Conservation (phyloP, 1,140 invertebrate genomes). For the Chlorops oryzae region DNA sequence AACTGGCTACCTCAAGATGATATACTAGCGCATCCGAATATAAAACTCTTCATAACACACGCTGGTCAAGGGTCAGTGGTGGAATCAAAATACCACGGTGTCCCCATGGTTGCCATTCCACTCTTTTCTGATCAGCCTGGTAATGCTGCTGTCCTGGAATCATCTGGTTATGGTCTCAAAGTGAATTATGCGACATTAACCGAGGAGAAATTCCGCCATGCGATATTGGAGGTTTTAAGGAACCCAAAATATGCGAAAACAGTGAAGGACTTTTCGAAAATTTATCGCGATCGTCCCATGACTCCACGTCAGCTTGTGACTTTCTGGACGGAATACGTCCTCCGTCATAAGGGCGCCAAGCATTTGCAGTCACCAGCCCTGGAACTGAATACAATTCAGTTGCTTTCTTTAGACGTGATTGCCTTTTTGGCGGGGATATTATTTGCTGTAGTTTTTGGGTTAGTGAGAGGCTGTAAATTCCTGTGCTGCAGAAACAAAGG, state of each 20-base stretch:
- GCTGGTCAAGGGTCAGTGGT: slow-evolving; percentile 49
- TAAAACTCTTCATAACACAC: slow-evolving; percentile 51
- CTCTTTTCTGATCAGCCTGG: slow-evolving; percentile 39
- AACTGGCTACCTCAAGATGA: slow-evolving; percentile 55
- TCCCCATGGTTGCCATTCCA: slow-evolving; percentile 50
- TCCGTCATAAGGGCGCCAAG: slow-evolving; percentile 42
- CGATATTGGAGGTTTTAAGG: slow-evolving; percentile 20
- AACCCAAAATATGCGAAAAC: slow-evolving; percentile 17
- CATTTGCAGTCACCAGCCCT: slow-evolving; percentile 35
- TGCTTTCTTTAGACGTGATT: slow-evolving; percentile 12
- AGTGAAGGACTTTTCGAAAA: slow-evolving; percentile 13
- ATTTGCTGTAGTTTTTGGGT: neutral
- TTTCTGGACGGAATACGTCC: slow-evolving; percentile 23
- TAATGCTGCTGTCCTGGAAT: slow-evolving; percentile 49
- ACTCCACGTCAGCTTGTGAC: slow-evolving; percentile 13
- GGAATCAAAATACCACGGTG: slow-evolving; percentile 48
- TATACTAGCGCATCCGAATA: slow-evolving; percentile 48
- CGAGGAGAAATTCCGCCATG: slow-evolving; percentile 14
- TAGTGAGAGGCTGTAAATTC: slow-evolving; percentile 6
- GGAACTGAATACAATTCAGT: slow-evolving; percentile 13
- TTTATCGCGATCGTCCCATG: slow-evolving; percentile 22
- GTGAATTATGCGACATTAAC: slow-evolving; percentile 22
- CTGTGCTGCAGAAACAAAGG: too few relatives aligned
- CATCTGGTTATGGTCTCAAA: slow-evolving; percentile 46
- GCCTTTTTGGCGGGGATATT: slow-evolving; percentile 8